Conservation (phyloP, 2,888 invertebrate species). For the Morpho deidamia region DNA sequence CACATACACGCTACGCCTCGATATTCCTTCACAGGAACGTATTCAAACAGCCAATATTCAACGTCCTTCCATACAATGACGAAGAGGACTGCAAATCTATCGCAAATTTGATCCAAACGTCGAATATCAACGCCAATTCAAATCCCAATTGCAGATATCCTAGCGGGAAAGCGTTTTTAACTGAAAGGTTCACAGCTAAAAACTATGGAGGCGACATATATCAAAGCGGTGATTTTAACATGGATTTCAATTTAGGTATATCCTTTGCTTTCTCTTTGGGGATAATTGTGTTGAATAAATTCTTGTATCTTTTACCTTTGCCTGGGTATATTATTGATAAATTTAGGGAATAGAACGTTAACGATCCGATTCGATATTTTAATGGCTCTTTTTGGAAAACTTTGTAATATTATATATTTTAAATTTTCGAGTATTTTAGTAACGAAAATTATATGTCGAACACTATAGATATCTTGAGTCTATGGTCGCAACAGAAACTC, state of each 20-base stretch:
- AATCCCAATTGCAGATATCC: slow-evolving; percentile 82
- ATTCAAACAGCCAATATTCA: slow-evolving; percentile 78
- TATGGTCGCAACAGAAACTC: too few relatives aligned
- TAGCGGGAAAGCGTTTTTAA: slow-evolving; percentile 84
- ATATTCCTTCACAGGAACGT: slow-evolving; percentile 85
- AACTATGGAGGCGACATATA: slow-evolving; percentile 75
- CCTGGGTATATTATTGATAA: slow-evolving; percentile 92
- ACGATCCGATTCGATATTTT: too few relatives aligned
- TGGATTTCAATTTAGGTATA: slow-evolving; percentile 88
- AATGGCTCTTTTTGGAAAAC: too few relatives aligned
- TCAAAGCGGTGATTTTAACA: slow-evolving; percentile 79
- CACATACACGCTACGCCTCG: slow-evolving; percentile 88
- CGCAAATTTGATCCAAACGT: slow-evolving; percentile 74
- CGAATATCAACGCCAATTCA: slow-evolving; percentile 65
- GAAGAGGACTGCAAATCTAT: slow-evolving; percentile 76
- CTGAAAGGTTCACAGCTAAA: slow-evolving; percentile 82
- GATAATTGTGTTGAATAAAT: slow-evolving; percentile 88
- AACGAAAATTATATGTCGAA: too few relatives aligned
- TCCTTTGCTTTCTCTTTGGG: slow-evolving; percentile 90
- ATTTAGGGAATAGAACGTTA: slow-evolving; percentile 81
- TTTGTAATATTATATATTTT: too few relatives aligned
- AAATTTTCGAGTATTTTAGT: too few relatives aligned
- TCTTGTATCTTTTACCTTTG: slow-evolving; percentile 90
- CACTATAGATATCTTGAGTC: too few relatives aligned
- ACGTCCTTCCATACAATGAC: slow-evolving; percentile 71